A percentile compares a stretch with the other conserved stretches of the same genome.
These are phyloP conservation scores for Cantharis lateralis DNA, from an alignment of 2,888 invertebrate genomes.

Conservation along the genomic window DNA sequence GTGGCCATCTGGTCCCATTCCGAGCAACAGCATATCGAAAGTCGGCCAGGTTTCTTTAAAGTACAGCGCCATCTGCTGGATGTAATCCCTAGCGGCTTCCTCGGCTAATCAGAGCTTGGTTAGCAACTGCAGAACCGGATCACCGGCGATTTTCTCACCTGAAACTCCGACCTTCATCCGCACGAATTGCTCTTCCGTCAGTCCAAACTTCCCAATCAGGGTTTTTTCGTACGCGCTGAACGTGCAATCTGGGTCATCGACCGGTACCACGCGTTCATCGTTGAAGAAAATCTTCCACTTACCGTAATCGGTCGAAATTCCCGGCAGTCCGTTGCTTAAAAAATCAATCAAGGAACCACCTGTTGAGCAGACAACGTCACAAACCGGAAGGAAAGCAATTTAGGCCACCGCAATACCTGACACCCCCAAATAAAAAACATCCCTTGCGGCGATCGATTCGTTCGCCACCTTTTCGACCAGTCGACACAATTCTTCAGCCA, in stretches of 20 bases:
- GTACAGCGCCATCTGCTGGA: constrained; percentile 65
- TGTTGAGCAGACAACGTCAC: not conserved
- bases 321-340: constrained; percentile 72
- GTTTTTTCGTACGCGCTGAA: constrained; percentile 78
- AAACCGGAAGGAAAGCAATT: constrained; percentile 31
- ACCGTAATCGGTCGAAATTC: constrained; percentile 72
- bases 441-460: constrained; percentile 65
- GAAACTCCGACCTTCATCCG: constrained; percentile 74
- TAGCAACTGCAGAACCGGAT: not conserved
- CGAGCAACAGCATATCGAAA: constrained; percentile 89
- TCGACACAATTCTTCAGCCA: constrained; percentile 63
- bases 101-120: constrained; percentile 6
- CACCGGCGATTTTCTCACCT: constrained; percentile 57
- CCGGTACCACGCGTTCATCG: constrained; percentile 91
- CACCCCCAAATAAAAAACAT: constrained; percentile 74
- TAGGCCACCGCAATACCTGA: constrained; percentile 63
- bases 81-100: constrained; percentile 74
- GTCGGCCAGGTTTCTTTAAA: constrained; percentile 67
- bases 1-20: constrained; percentile 98
- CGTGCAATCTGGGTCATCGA: constrained; percentile 83
- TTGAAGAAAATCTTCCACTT: constrained; percentile 93
- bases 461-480: constrained; percentile 70
- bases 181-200: constrained; percentile 77
- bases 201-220: constrained; percentile 66
- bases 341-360: constrained; percentile 57